Conservation (phyloP, 2,113 vertebrate genomes). For the Chaenogobius annularis region DNA sequence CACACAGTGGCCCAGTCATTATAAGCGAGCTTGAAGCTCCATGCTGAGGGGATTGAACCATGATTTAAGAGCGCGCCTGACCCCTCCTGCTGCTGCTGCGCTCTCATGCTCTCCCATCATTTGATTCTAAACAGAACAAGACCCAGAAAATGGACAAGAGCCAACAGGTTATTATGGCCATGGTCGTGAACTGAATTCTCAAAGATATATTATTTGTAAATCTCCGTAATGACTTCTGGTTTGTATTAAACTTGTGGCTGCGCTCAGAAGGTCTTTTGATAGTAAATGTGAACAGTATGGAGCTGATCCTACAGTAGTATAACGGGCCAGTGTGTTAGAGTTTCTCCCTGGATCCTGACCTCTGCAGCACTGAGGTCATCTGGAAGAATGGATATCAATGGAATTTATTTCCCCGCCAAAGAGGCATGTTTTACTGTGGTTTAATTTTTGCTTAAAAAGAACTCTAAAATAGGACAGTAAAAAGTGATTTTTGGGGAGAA, state of each 20-base stretch:
- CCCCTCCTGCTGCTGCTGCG: constrained; percentile 51
- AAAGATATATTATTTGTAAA: constrained; percentile 22
- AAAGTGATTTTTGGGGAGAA: too few species aligned
- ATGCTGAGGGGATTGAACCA: constrained; percentile 48
- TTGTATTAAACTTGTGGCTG: constrained; percentile 5
- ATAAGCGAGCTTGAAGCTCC: constrained; percentile 24
- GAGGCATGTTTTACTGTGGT: neutral
- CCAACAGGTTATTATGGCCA: constrained; percentile 11
- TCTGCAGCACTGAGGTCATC: neutral
- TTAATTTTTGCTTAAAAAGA: neutral
- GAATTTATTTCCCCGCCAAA: neutral
- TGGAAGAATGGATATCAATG: neutral
- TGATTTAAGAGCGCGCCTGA: constrained; percentile 51
- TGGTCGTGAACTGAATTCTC: constrained; percentile 16
- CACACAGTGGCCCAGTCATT: constrained; percentile 50
- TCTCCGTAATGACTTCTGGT: constrained; percentile 11
- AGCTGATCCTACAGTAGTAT: neutral
- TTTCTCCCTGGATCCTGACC: constrained; percentile 8
- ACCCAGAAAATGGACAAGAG: constrained; percentile 6
- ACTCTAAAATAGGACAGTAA: too few species aligned
- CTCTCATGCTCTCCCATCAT: constrained; percentile 31
- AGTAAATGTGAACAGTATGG: constrained; percentile 15
- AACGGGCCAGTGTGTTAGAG: neutral
- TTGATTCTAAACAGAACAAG: constrained; percentile 43
- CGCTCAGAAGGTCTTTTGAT: constrained; percentile 8